These are phyloP conservation scores for Dasyurus viverrinus DNA, from an alignment of 2,113 vertebrate genomes.

Conservation along the genomic window DNA sequence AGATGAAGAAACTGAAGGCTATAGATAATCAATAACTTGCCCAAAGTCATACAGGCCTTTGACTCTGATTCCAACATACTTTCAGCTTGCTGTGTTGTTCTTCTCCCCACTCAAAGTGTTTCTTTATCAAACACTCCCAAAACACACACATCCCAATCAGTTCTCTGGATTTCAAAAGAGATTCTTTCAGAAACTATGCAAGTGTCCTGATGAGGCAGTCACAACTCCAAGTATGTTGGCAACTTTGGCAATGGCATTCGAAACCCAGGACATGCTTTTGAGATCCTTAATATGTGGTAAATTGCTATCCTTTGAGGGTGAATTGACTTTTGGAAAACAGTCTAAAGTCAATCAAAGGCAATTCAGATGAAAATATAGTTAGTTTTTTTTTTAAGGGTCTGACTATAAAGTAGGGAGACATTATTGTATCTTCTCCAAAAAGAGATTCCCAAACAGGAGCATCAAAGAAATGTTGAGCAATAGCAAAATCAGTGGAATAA, in stretches of 20 bases:
- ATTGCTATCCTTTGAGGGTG: conserved; percentile 27
- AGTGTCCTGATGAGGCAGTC: conserved; percentile 18
- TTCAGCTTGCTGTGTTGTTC: background rate
- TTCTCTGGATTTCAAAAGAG: background rate
- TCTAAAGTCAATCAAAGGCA: conserved; percentile 54
- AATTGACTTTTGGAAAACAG: conserved; percentile 65
- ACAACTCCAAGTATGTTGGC: conserved; percentile 18
- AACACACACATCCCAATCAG: background rate
- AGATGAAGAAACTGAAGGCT: background rate
- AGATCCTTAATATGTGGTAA: background rate
- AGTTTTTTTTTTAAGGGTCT: background rate
- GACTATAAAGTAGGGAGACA: conserved; percentile 18
- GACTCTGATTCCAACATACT: background rate
- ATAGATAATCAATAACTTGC: background rate
- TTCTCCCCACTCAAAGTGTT: background rate
- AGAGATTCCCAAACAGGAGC: conserved; percentile 31
- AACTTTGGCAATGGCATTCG: conserved; percentile 43
- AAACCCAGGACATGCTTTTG: background rate
- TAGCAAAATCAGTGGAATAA: conserved; percentile 26
- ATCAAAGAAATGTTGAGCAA: conserved; percentile 39
- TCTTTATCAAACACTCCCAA: background rate
- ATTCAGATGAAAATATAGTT: conserved; percentile 2
- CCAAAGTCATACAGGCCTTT: background rate
- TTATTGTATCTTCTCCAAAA: conserved; percentile 47
- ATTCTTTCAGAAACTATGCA: background rate